Percentiles rank a stretch among this genome's conserved stretches.
Conservation (phyloP, 1,140 invertebrate species). For the Papilio polytes region DNA sequence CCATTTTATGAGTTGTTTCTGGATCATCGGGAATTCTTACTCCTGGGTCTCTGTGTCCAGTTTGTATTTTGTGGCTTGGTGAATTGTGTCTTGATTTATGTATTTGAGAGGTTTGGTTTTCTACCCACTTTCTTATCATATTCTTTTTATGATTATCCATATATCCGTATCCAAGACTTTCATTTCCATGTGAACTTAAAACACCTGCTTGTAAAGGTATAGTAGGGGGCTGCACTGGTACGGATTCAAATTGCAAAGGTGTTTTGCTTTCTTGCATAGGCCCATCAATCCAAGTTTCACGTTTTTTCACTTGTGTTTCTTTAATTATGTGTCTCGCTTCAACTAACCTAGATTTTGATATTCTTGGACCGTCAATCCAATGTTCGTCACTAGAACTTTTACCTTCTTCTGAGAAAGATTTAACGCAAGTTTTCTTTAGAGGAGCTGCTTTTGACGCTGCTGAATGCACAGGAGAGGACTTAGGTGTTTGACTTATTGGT, state of each 20-base stretch:
- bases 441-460: conserved; percentile 85
- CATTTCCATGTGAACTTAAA: conserved; percentile 74
- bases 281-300: conserved; percentile 97
- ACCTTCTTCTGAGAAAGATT: conserved; percentile 73
- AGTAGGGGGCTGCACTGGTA: conserved; percentile 60
- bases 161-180: conserved; percentile 89
- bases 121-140: conserved; percentile 97
- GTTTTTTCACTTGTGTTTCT: conserved; percentile 89
- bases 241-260: conserved; percentile 72
- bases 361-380: conserved; percentile 97
- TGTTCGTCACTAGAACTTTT: conserved; percentile 90
- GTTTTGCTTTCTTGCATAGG: conserved; percentile 85
- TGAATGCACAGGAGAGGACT: conserved; percentile 85
- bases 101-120: conserved; percentile 94
- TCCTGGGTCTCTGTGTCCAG: conserved; percentile 85
- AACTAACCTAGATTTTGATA: conserved; percentile 92
- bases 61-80: conserved; percentile 73
- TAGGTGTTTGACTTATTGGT: conserved; percentile 77
- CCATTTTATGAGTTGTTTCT: conserved; percentile 77
- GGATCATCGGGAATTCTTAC: conserved; percentile 86
- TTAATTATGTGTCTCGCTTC: conserved; percentile 92
- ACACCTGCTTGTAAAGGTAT: conserved; percentile 79
- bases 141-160: conserved; percentile 96
- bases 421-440: conserved; percentile 80
- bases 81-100: conserved; percentile 83